Percentiles rank a stretch among this genome's conserved stretches.
These are phyloP conservation scores for Phytoseiulus persimilis DNA, from an alignment of 2,888 invertebrate genomes.

Conservation along the genomic window DNA sequence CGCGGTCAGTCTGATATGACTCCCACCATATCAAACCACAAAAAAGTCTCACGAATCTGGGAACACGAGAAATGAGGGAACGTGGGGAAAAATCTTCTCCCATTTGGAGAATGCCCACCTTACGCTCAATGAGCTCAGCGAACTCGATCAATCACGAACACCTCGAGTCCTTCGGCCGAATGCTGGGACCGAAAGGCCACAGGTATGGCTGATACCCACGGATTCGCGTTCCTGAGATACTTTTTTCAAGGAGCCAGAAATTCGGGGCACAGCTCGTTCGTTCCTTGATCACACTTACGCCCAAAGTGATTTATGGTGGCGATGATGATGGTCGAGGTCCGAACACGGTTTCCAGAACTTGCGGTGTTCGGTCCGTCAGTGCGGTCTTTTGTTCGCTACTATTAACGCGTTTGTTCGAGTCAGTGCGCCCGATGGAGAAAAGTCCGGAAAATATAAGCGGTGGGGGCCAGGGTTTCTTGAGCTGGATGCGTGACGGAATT, in stretches of 20 bases:
- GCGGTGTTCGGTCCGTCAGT: not conserved
- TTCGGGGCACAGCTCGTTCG: too few species aligned
- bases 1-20: too few species aligned
- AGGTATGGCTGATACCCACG: too few species aligned
- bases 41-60: too few species aligned
- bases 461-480: not conserved
- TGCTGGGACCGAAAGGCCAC: too few species aligned
- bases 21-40: too few species aligned
- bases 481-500: not conserved
- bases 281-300: not conserved
- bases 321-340: not conserved
- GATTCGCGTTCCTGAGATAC: not conserved
- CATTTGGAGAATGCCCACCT: too few species aligned
- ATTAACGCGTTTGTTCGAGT: not conserved
- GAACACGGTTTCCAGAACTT: not conserved
- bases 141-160: too few species aligned
- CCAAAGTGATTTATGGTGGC: not conserved
- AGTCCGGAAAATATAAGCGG: not conserved
- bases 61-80: too few species aligned
- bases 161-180: too few species aligned
- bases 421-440: not conserved
- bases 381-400: not conserved
- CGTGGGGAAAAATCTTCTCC: too few species aligned
- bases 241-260: not conserved
- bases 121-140: too few species aligned